A percentile compares a stretch with the other conserved stretches of the same genome.
phyloP scores from a whole-genome alignment of 2,888 invertebrate genomes.

The Rapana venosa region DNA sequence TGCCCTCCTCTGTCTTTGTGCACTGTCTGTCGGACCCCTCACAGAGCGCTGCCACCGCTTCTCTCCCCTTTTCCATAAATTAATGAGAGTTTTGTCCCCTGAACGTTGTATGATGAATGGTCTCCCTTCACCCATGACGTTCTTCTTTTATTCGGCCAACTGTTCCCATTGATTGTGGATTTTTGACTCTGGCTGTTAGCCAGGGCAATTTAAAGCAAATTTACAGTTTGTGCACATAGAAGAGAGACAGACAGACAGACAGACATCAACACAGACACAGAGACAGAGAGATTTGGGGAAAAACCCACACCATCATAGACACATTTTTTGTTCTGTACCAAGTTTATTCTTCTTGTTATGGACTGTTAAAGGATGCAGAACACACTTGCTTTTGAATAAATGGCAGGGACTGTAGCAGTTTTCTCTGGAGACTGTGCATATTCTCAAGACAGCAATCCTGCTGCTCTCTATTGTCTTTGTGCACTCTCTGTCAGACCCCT shows the following conservation, averaged over 20 bases:
- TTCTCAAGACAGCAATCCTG: background rate
- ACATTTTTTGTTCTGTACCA: too few species aligned
- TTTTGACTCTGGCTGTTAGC: too few species aligned
- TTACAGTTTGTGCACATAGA: too few species aligned
- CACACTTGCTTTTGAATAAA: too few species aligned
- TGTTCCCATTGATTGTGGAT: background rate
- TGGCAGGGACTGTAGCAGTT: background rate
- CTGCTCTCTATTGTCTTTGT: background rate
- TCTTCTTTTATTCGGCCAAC: conserved; percentile 22
- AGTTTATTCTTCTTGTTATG: background rate
- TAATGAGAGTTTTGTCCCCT: conserved; percentile 9
- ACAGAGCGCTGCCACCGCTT: background rate
- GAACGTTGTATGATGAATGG: conserved; percentile 40
- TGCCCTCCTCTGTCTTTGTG: background rate
- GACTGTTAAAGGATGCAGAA: background rate
- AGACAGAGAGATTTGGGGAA: too few species aligned
- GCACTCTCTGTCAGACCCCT: background rate
- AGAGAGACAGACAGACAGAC: too few species aligned
- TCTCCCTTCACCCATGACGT: conserved; percentile 25
- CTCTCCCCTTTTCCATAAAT: conserved; percentile 16
- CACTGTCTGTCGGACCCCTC: background rate
- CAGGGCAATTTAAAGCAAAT: too few species aligned
- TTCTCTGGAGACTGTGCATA: background rate
- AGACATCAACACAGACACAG: too few species aligned
- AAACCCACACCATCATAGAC: too few species aligned